Percentiles rank a stretch among this genome's conserved stretches.
Evolutionary conservation across 23 tunicate species (phyloP).

Genomic region (Aplidium turbinatum): DNA sequence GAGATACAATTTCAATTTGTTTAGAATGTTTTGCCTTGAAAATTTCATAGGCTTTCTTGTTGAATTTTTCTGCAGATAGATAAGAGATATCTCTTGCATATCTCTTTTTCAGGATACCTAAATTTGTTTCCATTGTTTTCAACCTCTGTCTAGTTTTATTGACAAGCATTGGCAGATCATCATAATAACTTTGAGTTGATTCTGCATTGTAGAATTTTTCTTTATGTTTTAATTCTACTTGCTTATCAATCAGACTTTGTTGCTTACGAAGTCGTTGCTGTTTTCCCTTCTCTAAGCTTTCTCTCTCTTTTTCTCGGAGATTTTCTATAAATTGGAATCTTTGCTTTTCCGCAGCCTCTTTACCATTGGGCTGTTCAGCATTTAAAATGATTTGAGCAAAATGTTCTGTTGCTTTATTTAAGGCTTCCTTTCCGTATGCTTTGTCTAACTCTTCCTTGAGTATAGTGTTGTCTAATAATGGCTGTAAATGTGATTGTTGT

Average conservation of each 20-base stretch:
- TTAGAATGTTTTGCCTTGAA: conserved; percentile 38
- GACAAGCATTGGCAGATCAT: conserved; percentile 30
- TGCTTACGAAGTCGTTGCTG: conserved; percentile 25
- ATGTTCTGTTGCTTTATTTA: conserved; percentile 45
- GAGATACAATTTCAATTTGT: conserved; percentile 31
- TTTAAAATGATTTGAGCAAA: conserved; percentile 6
- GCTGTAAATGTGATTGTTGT: conserved; percentile 1
- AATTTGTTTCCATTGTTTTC: conserved; percentile 27
- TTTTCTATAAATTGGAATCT: conserved; percentile 32
- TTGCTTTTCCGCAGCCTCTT: conserved; percentile 2
- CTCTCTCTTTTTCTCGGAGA: conserved; percentile 24
- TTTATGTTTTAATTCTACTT: conserved; percentile 21
- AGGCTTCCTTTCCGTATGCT: conserved; percentile 37
- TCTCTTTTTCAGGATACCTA: conserved; percentile 24
- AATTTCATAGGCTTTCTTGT: conserved; percentile 9
- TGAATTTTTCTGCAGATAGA: not conserved
- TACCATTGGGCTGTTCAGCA: conserved; percentile 9
- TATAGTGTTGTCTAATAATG: conserved; percentile 29
- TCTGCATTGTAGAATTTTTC: not conserved
- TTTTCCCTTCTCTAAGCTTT: conserved; percentile 16
- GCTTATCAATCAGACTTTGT: conserved; percentile 31
- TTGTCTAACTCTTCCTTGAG: conserved; percentile 40
- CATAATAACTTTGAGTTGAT: conserved; percentile 12
- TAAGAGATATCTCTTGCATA: not conserved
- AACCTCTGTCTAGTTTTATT: conserved; percentile 41